phyloP scores from a whole-genome alignment of 2,113 vertebrate genomes.

The Dicerorhinus sumatrensis region DNA sequence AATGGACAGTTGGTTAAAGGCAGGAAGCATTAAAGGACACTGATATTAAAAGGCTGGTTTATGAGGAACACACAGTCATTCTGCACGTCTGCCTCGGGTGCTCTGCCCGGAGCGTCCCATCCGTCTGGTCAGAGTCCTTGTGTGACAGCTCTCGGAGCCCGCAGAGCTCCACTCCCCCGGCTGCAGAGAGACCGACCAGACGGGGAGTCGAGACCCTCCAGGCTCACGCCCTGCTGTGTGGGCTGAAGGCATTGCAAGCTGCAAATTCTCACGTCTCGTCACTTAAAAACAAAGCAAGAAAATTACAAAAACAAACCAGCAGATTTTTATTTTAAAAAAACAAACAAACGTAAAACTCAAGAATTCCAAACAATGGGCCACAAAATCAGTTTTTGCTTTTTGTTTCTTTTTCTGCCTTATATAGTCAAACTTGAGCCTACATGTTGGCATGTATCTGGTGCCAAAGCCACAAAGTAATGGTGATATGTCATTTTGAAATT shows the following conservation, averaged over 20 bases:
- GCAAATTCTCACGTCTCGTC: background rate
- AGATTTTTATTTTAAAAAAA: constrained; percentile 39
- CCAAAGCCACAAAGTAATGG: constrained; percentile 19
- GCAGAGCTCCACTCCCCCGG: too few species aligned
- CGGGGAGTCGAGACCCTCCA: background rate
- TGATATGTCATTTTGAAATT: constrained; percentile 31
- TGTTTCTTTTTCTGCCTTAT: constrained; percentile 51
- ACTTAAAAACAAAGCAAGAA: constrained; percentile 56
- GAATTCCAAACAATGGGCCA: constrained; percentile 26
- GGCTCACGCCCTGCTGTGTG: background rate
- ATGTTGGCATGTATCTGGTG: background rate
- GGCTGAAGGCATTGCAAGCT: background rate
- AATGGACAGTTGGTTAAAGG: constrained; percentile 55
- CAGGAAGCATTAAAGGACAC: constrained; percentile 53
- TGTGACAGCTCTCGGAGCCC: background rate
- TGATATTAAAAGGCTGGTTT: constrained; percentile 34
- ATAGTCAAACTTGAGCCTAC: background rate
- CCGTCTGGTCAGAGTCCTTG: background rate
- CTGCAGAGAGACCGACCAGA: background rate
- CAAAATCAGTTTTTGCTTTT: background rate
- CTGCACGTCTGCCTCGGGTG: background rate
- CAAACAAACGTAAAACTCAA: constrained; percentile 25
- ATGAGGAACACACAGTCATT: background rate
- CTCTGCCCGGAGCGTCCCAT: background rate
- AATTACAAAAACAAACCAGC: constrained; percentile 2